Conservation (phyloP, 2,888 invertebrate genomes). For the Perithous albicinctus region DNA sequence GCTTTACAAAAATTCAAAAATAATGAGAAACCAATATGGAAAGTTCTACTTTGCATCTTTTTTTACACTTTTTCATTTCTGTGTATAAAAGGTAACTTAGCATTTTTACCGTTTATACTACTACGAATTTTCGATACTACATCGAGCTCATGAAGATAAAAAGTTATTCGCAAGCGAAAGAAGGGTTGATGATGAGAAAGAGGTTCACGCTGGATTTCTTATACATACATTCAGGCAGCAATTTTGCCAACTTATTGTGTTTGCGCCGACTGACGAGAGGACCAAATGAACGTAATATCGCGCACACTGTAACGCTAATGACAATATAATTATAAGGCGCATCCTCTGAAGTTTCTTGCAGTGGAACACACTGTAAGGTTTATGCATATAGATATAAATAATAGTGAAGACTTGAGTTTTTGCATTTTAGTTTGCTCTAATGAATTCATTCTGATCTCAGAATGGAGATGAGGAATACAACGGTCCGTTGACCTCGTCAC, state of each 20-base stretch:
- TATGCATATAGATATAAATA: neutral
- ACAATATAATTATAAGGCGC: constrained; percentile 79
- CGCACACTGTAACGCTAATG: constrained; percentile 76
- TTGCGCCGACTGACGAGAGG: constrained; percentile 28
- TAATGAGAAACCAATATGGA: too few relatives aligned
- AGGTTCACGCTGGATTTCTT: constrained; percentile 16
- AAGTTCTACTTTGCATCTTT: too few relatives aligned
- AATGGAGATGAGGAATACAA: neutral
- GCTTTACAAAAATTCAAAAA: too few relatives aligned
- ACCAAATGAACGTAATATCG: constrained; percentile 65
- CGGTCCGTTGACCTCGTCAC: constrained; percentile 67
- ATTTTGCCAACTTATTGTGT: constrained; percentile 40
- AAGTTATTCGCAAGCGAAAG: neutral
- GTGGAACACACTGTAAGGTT: constrained; percentile 19
- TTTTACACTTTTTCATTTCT: neutral
- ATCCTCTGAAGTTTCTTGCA: constrained; percentile 70
- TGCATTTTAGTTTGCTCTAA: constrained; percentile 67
- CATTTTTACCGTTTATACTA: constrained; percentile 16
- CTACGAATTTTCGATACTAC: neutral
- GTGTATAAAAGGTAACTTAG: constrained; percentile 1
- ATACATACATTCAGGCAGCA: neutral
- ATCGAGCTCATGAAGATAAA: neutral
- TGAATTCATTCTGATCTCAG: constrained; percentile 76
- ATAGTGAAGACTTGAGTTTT: constrained; percentile 49
- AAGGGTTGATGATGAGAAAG: constrained; percentile 27